A percentile compares a stretch with the other conserved stretches of the same genome.
These are phyloP conservation scores for Mormyrus proboscirostris DNA, from an alignment of 2,797 vertebrate genomes.

Conservation along the genomic window DNA sequence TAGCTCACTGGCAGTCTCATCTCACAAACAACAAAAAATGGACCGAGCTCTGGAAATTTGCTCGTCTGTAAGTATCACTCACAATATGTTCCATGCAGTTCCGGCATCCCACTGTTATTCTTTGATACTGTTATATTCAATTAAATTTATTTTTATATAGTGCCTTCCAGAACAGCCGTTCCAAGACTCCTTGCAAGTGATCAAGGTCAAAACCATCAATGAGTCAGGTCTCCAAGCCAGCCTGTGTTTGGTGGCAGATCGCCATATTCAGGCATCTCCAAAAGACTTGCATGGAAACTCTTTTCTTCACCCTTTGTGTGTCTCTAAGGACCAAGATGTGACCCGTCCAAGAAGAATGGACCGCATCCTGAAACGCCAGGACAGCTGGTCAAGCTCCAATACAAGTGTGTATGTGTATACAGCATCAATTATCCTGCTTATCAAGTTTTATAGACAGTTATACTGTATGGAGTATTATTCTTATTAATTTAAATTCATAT, in stretches of 20 bases:
- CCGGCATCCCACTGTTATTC: background rate
- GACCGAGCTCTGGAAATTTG: background rate
- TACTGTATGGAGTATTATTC: background rate
- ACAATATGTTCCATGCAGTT: background rate
- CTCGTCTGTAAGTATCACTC: background rate
- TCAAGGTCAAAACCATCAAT: background rate
- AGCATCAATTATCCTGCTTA: background rate
- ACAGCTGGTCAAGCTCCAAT: slow-evolving; percentile 61
- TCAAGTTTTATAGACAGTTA: background rate
- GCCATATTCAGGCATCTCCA: background rate
- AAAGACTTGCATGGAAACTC: background rate
- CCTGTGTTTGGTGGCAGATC: background rate
- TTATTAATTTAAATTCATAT: background rate
- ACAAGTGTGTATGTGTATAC: slow-evolving; percentile 42
- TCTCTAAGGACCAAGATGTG: slow-evolving; percentile 55
- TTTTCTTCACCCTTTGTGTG: background rate
- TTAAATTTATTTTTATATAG: background rate
- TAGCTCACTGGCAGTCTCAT: background rate
- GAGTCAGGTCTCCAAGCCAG: background rate
- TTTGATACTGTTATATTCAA: background rate
- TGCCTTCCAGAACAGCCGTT: background rate
- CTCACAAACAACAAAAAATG: background rate
- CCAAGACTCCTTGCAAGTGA: background rate
- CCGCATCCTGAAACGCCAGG: slow-evolving; percentile 51
- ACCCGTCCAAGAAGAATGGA: slow-evolving; percentile 41